These are phyloP conservation scores for Pangasianodon gigas DNA, from an alignment of 2,113 vertebrate species.

Conservation along the genomic window DNA sequence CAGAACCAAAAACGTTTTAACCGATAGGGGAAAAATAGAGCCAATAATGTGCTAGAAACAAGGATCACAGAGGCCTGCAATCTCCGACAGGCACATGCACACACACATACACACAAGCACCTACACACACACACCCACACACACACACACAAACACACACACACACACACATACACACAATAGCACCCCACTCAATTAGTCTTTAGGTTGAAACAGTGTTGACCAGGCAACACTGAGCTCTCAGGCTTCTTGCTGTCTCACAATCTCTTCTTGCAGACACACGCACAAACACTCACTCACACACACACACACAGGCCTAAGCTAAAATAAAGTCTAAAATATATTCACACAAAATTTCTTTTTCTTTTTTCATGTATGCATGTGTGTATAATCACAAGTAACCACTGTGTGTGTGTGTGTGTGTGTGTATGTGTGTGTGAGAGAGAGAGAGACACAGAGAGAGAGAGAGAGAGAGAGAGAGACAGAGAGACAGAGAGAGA, in stretches of 20 bases:
- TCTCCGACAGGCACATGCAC: not conserved
- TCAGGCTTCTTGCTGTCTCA: constrained; percentile 45
- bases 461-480: not conserved
- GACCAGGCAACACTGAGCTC: constrained; percentile 63
- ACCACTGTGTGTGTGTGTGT: not conserved
- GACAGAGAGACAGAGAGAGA: too few species aligned
- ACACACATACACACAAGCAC: not conserved
- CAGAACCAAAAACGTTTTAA: not conserved
- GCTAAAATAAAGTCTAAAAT: too few species aligned
- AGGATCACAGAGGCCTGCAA: constrained; percentile 58
- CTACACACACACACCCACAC: constrained; percentile 46
- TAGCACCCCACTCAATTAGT: constrained; percentile 66
- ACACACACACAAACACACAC: constrained; percentile 57
- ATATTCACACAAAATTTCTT: not conserved
- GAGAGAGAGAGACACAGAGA: not conserved
- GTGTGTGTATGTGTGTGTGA: constrained; percentile 45
- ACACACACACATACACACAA: constrained; percentile 52
- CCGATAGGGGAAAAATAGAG: not conserved
- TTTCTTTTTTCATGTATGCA: too few species aligned
- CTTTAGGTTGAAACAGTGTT: constrained; percentile 64
- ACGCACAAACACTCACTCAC: not conserved
- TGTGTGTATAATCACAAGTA: not conserved
- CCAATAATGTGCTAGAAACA: constrained; percentile 5
- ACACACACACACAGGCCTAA: not conserved
- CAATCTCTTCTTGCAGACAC: not conserved